Conservation (phyloP, 2,113 vertebrate species). For the Gymnobelideus leadbeateri region DNA sequence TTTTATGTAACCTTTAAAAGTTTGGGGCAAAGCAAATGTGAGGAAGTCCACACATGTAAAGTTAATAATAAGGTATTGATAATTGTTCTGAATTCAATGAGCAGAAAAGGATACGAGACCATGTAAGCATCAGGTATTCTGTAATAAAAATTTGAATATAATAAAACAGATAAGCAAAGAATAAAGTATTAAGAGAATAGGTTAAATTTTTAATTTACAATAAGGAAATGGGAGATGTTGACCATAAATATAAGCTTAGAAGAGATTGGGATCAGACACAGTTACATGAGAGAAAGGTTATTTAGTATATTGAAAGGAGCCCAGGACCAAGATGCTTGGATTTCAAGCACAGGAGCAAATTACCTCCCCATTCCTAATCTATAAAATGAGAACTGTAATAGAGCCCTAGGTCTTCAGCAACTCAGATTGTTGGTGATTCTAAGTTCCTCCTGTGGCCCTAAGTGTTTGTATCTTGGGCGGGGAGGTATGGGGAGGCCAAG, state of each 20-base stretch:
- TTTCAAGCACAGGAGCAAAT: not conserved
- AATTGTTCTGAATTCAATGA: conserved; percentile 25
- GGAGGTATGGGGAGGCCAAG: not conserved
- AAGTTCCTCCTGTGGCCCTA: not conserved
- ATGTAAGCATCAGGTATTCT: not conserved
- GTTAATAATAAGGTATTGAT: conserved; percentile 4
- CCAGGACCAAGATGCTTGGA: not conserved
- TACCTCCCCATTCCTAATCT: not conserved
- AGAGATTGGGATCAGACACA: not conserved
- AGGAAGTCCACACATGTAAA: not conserved
- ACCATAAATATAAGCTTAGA: not conserved
- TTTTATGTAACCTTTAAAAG: not conserved
- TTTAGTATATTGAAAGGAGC: not conserved
- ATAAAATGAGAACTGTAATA: not conserved
- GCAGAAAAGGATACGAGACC: not conserved
- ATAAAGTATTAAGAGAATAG: not conserved
- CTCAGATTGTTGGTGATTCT: not conserved
- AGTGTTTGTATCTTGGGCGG: not conserved
- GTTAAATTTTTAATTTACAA: not conserved
- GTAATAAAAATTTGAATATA: not conserved
- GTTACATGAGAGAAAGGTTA: not conserved
- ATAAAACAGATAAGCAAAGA: not conserved
- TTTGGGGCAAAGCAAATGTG: conserved; percentile 14
- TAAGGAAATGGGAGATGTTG: not conserved
- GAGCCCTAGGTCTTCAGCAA: not conserved